These are phyloP conservation scores for Syritta pipiens DNA, from an alignment of 2,888 invertebrate genomes.

Conservation along the genomic window DNA sequence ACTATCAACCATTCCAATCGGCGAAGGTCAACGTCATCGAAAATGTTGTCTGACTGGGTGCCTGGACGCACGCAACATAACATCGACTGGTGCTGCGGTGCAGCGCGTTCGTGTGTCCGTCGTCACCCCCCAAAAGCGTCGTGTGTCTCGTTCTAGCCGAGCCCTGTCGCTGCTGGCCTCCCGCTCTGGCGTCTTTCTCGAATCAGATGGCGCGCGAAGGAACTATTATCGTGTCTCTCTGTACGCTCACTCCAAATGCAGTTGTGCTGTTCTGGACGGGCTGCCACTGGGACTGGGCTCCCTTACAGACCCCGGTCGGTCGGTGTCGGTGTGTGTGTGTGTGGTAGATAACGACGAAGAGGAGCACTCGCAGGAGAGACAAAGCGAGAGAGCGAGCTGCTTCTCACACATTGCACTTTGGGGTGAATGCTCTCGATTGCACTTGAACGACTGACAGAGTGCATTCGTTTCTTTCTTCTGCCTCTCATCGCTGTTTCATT, in stretches of 20 bases:
- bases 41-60: slow-evolving; percentile 66
- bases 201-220: slow-evolving; percentile 15
- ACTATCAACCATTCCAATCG: slow-evolving; percentile 63
- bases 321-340: no score
- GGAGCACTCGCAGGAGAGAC: slow-evolving; percentile 1
- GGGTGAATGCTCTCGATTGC: slow-evolving; percentile 76
- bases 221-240: slow-evolving; percentile 7
- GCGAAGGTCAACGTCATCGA: slow-evolving; percentile 70
- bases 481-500: slow-evolving; percentile 28
- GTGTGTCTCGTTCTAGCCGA: slow-evolving; percentile 33
- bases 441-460: slow-evolving; percentile 75
- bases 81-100: not conserved
- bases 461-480: slow-evolving; percentile 63
- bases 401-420: slow-evolving; percentile 34
- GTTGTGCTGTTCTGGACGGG: slow-evolving; percentile 25
- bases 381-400: not conserved
- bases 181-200: slow-evolving; percentile 13
- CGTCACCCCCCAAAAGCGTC: not conserved
- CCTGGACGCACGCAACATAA: slow-evolving; percentile 53
- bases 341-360: slow-evolving; percentile 56
- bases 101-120: not conserved
- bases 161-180: slow-evolving; percentile 17
- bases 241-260: slow-evolving; percentile 38
- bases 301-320: no score
- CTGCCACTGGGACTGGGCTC: no score